These are phyloP conservation scores for Chaitophorus viminalis DNA, from an alignment of 2,888 invertebrate species.

Conservation along the genomic window DNA sequence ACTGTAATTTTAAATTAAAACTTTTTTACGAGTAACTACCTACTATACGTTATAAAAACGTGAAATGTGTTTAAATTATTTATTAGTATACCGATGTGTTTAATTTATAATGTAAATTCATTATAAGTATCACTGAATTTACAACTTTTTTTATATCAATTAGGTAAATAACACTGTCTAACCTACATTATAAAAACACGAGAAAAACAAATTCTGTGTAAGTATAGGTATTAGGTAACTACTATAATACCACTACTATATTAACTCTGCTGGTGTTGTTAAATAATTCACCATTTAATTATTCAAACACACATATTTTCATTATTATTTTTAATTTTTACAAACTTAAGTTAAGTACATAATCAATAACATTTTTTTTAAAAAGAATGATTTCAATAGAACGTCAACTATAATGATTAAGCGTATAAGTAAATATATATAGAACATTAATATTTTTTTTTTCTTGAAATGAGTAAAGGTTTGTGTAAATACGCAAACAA, in stretches of 20 bases:
- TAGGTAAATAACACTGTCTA: not conserved
- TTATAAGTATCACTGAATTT: not conserved
- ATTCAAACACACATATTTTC: not conserved
- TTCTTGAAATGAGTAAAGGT: too few species aligned
- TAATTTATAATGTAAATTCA: not conserved
- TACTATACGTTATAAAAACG: too few species aligned
- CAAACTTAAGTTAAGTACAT: not conserved
- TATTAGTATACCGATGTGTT: not conserved
- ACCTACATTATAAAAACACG: too few species aligned
- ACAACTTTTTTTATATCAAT: not conserved
- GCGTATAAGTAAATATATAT: too few species aligned
- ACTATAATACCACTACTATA: not conserved
- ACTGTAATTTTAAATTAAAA: not conserved
- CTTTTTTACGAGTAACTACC: not conserved
- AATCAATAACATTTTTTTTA: not conserved
- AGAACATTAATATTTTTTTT: not conserved
- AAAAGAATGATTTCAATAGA: not conserved
- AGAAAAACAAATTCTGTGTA: too few species aligned
- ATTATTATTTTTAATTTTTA: too few species aligned
- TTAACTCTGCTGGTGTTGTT: not conserved
- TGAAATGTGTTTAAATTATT: not conserved
- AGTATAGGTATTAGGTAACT: too few species aligned
- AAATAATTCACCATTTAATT: not conserved
- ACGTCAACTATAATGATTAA: too few species aligned
- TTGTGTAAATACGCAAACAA: too few species aligned